Percentiles rank a stretch among this genome's conserved stretches.
These are phyloP conservation scores for Akabosia matsudoensis DNA, from an alignment of 1,140 invertebrate species.

Conservation along the genomic window DNA sequence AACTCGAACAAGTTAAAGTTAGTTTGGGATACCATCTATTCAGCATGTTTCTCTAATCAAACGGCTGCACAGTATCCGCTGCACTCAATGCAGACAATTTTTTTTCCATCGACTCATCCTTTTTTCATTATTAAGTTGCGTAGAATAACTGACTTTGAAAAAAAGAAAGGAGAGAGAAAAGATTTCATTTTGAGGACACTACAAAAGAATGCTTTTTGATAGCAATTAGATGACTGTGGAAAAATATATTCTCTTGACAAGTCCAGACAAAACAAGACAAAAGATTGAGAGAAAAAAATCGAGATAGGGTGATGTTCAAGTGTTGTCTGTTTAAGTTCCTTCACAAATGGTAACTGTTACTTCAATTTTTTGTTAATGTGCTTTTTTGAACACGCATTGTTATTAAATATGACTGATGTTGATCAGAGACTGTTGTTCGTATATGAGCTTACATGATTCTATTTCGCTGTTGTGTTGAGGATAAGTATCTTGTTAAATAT, in stretches of 20 bases:
- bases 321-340: background rate
- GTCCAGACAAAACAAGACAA: constrained; percentile 20
- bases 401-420: constrained; percentile 10
- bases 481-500: too few species aligned
- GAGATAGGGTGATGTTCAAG: background rate
- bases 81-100: background rate
- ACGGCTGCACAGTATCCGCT: too few species aligned
- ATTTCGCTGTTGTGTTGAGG: too few species aligned
- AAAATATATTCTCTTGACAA: constrained; percentile 25
- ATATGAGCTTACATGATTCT: too few species aligned
- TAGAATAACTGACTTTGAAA: background rate
- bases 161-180: background rate
- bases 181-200: constrained; percentile 2
- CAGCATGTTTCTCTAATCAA: too few species aligned
- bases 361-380: constrained; percentile 1
- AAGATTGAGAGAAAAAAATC: background rate
- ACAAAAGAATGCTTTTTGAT: constrained; percentile 19
- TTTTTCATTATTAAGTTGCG: background rate
- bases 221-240: constrained; percentile 23
- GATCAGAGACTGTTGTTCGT: background rate
- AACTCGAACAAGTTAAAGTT: too few species aligned
- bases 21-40: too few species aligned
- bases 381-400: constrained; percentile 1
- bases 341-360: background rate
- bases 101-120: constrained; percentile 15